A percentile compares a stretch with the other conserved stretches of the same genome.
Evolutionary conservation across 1,140 invertebrate species (phyloP).

Genomic region (Steinernema feltiae): DNA sequence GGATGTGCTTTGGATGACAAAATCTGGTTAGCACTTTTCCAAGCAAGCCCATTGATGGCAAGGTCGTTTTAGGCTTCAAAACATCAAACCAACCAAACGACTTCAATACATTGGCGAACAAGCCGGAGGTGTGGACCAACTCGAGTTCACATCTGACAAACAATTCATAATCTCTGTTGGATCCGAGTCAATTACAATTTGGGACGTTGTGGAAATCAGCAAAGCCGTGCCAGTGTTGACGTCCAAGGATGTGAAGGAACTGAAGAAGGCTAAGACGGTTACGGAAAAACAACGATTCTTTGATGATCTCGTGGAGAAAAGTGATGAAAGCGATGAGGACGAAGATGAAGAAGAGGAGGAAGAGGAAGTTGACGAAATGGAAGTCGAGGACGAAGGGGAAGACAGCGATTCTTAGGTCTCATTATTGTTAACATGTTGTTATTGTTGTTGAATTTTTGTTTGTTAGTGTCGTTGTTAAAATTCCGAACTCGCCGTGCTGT

Average conservation of each 20-base stretch:
- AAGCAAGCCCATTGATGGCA: background rate
- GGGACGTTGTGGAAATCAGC: constrained; percentile 26
- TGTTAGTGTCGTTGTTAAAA: constrained; percentile 18
- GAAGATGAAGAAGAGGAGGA: constrained; percentile 17
- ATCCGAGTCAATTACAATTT: constrained; percentile 23
- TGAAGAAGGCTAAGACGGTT: constrained; percentile 26
- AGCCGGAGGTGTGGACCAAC: background rate
- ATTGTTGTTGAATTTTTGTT: constrained; percentile 4
- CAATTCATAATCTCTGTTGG: background rate
- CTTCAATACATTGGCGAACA: constrained; percentile 7
- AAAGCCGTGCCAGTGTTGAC: constrained; percentile 25
- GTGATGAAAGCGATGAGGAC: constrained; percentile 14
- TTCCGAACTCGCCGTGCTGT: background rate
- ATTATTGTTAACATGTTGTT: background rate
- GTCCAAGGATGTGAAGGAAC: constrained; percentile 26
- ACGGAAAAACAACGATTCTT: constrained; percentile 29
- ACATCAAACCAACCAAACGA: constrained; percentile 30
- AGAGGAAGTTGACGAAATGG: constrained; percentile 15
- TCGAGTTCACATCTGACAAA: background rate
- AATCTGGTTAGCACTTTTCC: background rate
- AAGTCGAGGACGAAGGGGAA: constrained; percentile 12
- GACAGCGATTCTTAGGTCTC: background rate
- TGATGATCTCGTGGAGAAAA: constrained; percentile 25
- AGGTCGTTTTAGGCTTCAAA: constrained; percentile 26
- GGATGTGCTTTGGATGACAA: constrained; percentile 3